A percentile compares a stretch with the other conserved stretches of the same genome.
These are phyloP conservation scores for Stegodyphus mimosarum DNA, from an alignment of 1,140 invertebrate genomes.

Conservation along the genomic window DNA sequence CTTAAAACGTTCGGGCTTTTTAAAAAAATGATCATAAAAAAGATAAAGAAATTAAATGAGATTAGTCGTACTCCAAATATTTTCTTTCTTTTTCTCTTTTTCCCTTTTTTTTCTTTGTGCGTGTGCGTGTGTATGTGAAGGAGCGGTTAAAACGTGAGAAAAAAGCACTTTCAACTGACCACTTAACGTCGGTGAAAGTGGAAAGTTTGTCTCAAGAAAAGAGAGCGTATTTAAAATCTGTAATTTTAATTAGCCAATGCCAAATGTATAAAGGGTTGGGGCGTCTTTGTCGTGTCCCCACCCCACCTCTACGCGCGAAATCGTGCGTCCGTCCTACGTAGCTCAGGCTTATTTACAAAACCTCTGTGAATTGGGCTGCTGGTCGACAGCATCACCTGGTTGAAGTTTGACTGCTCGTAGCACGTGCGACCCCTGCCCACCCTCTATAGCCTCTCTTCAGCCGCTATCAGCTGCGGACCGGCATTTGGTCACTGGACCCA, in stretches of 20 bases:
- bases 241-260: constrained; percentile 9
- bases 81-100: too few relatives aligned
- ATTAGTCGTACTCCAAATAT: too few relatives aligned
- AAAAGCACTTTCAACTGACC: background rate
- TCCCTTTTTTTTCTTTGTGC: too few relatives aligned
- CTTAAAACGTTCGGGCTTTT: too few relatives aligned
- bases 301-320: background rate
- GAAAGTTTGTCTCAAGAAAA: background rate
- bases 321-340: background rate
- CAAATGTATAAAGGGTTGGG: background rate
- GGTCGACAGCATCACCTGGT: constrained; percentile 6
- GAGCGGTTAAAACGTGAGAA: background rate
- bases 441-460: constrained; percentile 15
- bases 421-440: constrained; percentile 32
- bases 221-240: background rate
- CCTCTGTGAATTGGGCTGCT: constrained; percentile 9
- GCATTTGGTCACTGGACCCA: constrained; percentile 57
- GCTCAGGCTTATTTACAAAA: constrained; percentile 18
- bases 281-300: background rate
- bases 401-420: constrained; percentile 7
- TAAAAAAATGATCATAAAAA: too few relatives aligned
- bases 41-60: too few relatives aligned
- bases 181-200: background rate
- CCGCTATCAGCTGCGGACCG: constrained; percentile 47
- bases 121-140: background rate